Percentiles rank a stretch among this genome's conserved stretches.
These are phyloP conservation scores for Intellagama lesueurii DNA, from an alignment of 2,797 vertebrate species.

Conservation along the genomic window DNA sequence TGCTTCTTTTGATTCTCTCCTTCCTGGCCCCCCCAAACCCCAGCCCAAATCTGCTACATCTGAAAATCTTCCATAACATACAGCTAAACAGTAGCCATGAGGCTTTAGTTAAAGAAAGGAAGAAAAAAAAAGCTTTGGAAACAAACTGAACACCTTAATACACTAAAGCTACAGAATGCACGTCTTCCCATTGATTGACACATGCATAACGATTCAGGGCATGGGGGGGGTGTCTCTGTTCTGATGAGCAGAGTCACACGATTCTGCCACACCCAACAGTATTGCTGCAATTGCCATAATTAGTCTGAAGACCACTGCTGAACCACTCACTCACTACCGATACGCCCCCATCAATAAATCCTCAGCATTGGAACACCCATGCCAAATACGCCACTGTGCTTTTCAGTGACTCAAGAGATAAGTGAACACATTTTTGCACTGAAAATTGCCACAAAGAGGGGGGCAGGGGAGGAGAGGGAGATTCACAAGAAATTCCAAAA, in stretches of 20 bases:
- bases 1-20: not conserved
- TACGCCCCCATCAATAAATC: slow-evolving; percentile 68
- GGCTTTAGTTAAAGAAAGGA: slow-evolving; percentile 67
- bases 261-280: slow-evolving; percentile 51
- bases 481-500: slow-evolving; percentile 39
- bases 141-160: slow-evolving; percentile 78
- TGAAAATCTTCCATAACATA: slow-evolving; percentile 78
- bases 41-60: slow-evolving; percentile 73
- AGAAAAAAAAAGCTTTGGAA: not conserved
- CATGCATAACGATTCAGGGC: slow-evolving; percentile 82
- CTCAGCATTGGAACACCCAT: slow-evolving; percentile 58
- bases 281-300: slow-evolving; percentile 63
- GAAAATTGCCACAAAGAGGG: not conserved
- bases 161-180: slow-evolving; percentile 94
- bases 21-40: slow-evolving; percentile 53
- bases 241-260: slow-evolving; percentile 57
- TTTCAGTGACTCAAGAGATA: slow-evolving; percentile 25
- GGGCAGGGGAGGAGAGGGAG: not conserved
- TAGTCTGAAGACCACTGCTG: slow-evolving; percentile 63
- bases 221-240: slow-evolving; percentile 50
- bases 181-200: slow-evolving; percentile 98
- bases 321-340: too few species aligned
- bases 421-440: slow-evolving; percentile 13
- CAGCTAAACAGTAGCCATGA: slow-evolving; percentile 77
- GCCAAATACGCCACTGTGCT: slow-evolving; percentile 50